Percentiles rank a stretch among this genome's conserved stretches.
Evolutionary conservation across 2,888 invertebrate genomes (phyloP).

Genomic region (Eulithis prunata): DNA sequence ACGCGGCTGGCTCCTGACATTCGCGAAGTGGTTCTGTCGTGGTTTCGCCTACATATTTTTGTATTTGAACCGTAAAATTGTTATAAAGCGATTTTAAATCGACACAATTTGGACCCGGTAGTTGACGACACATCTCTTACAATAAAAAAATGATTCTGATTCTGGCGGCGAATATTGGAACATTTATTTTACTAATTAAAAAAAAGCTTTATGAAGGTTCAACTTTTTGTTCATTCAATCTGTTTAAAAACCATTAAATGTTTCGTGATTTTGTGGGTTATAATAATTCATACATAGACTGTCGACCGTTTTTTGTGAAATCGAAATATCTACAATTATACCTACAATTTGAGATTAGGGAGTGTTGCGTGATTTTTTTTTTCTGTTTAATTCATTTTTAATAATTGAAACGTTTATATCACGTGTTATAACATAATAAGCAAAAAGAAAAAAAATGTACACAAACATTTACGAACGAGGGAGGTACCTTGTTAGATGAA

Average conservation of each 20-base stretch:
- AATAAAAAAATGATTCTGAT: too few species aligned
- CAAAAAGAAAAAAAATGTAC: not conserved
- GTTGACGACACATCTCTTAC: not conserved
- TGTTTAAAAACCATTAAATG: too few species aligned
- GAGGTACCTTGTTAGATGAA: too few species aligned
- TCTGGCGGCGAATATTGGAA: slow-evolving; percentile 4
- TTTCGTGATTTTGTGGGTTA: too few species aligned
- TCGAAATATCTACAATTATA: too few species aligned
- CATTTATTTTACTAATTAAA: slow-evolving; percentile 4
- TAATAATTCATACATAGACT: too few species aligned
- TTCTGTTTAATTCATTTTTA: too few species aligned
- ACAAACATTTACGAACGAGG: not conserved
- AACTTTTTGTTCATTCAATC: too few species aligned
- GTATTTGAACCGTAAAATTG: slow-evolving; percentile 53
- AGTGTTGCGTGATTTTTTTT: too few species aligned
- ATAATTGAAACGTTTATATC: too few species aligned
- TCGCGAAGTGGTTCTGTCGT: slow-evolving; percentile 43
- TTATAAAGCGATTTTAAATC: slow-evolving; percentile 42
- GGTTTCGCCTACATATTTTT: slow-evolving; percentile 43
- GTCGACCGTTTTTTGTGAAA: too few species aligned
- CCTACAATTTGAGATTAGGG: too few species aligned
- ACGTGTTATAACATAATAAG: not conserved
- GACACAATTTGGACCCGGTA: slow-evolving; percentile 14
- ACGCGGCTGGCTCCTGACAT: slow-evolving; percentile 46
- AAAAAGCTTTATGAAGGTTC: not conserved